A percentile compares a stretch with the other conserved stretches of the same genome.
phyloP scores from a whole-genome alignment of 2,888 invertebrate species.

The Crocallis elinguaria region DNA sequence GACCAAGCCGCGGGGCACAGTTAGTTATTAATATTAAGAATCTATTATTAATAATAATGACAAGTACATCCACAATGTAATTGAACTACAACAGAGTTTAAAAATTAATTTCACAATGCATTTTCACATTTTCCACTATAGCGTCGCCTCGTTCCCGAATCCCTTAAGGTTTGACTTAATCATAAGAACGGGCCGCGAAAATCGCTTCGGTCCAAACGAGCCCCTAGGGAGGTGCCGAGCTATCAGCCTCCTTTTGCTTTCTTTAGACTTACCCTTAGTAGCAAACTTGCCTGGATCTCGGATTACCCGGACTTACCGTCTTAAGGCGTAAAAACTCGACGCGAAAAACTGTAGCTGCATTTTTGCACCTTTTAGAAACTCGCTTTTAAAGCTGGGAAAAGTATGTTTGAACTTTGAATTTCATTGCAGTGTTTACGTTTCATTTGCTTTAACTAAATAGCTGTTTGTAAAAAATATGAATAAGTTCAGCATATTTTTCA shows the following conservation, averaged over 20 bases:
- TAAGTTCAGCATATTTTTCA: slow-evolving; percentile 1
- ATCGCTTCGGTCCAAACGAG: slow-evolving; percentile 79
- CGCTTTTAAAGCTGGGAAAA: slow-evolving; percentile 39
- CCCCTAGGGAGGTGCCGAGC: slow-evolving; percentile 62
- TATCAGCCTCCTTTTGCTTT: slow-evolving; percentile 64
- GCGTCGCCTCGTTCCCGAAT: slow-evolving; percentile 56
- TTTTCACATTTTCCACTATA: slow-evolving; percentile 16
- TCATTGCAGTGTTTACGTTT: slow-evolving; percentile 34
- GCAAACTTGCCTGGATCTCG: slow-evolving; percentile 67
- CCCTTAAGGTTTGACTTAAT: slow-evolving; percentile 80
- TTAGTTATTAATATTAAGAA: too few species aligned
- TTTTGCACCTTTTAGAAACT: slow-evolving; percentile 54
- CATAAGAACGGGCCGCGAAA: slow-evolving; percentile 81
- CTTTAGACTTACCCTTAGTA: slow-evolving; percentile 42
- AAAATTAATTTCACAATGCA: slow-evolving; percentile 17
- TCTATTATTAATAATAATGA: neutral
- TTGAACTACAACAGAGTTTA: neutral
- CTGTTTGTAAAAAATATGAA: slow-evolving; percentile 1
- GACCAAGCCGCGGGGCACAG: too few species aligned
- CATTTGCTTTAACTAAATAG: slow-evolving; percentile 35
- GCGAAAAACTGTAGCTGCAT: slow-evolving; percentile 61
- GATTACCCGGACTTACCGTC: slow-evolving; percentile 56
- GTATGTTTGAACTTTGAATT: slow-evolving; percentile 46
- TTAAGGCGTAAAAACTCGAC: slow-evolving; percentile 56
- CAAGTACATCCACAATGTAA: neutral